Evolutionary conservation across 2,888 invertebrate genomes (phyloP).

Genomic region (Steromphala cineraria): DNA sequence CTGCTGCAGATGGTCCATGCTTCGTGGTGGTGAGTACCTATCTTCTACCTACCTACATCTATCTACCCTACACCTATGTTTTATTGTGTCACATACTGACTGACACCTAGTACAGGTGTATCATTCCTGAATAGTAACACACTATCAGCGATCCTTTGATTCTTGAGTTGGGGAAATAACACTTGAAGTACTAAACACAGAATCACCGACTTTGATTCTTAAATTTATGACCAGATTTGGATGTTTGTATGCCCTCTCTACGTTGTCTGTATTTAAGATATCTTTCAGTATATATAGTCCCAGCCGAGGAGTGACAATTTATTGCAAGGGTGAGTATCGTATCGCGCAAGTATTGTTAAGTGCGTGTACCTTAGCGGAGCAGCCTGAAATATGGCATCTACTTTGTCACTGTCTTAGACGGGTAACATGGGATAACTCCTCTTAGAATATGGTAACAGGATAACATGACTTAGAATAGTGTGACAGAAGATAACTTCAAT

Average conservation of each 20-base stretch:
- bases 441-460: no score
- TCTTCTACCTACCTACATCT: background rate
- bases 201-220: background rate
- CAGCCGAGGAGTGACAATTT: background rate
- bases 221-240: background rate
- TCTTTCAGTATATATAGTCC: background rate
- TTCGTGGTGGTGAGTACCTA: constrained; percentile 60
- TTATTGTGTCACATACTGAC: background rate
- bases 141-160: background rate
- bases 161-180: background rate
- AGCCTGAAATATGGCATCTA: constrained; percentile 8
- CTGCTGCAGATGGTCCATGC: constrained; percentile 47
- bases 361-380: background rate
- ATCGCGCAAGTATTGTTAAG: background rate
- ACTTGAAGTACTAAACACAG: no score
- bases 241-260: background rate
- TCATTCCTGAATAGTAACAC: background rate
- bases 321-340: background rate
- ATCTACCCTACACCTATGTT: background rate
- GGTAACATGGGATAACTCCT: no score
- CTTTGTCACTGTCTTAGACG: background rate
- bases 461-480: no score
- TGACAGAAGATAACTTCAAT: no score
- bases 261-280: constrained; percentile 5
- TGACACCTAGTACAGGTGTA: background rate